A percentile compares a stretch with the other conserved stretches of the same genome.
phyloP scores from a whole-genome alignment of 35 echinoderm and acorn worm genomes.

The Strongylocentrotus purpuratus region DNA sequence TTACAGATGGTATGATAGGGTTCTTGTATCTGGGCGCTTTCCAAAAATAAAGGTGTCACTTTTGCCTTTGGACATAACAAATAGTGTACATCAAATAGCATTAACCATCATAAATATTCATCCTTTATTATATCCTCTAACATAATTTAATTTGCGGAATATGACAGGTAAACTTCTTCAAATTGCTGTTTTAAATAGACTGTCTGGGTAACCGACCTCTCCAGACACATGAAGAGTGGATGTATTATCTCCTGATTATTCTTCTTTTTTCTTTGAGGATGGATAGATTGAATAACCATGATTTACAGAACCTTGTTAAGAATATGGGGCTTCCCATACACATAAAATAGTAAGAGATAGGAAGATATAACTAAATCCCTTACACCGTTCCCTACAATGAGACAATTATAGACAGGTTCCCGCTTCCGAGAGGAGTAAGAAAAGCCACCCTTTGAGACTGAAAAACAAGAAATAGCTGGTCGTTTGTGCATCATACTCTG shows the following conservation, averaged over 20 bases:
- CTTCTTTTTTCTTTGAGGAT: neutral
- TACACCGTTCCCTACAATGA: neutral
- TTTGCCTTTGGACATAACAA: too few relatives aligned
- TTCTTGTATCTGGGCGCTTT: neutral
- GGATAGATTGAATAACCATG: neutral
- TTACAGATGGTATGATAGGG: neutral
- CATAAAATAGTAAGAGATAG: neutral
- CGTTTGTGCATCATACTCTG: neutral
- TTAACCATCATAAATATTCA: too few relatives aligned
- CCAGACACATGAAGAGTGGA: too few relatives aligned
- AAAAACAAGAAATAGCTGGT: neutral
- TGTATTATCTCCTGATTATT: too few relatives aligned
- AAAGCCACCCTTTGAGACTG: neutral
- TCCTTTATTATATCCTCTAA: too few relatives aligned
- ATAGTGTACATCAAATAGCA: too few relatives aligned
- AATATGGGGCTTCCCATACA: neutral
- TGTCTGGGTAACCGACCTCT: too few relatives aligned
- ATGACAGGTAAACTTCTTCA: too few relatives aligned
- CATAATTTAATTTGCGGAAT: too few relatives aligned
- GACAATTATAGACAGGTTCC: neutral
- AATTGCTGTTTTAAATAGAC: too few relatives aligned
- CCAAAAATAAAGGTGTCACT: too few relatives aligned
- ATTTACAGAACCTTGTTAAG: neutral
- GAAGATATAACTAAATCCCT: neutral
- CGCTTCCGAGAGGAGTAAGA: neutral